phyloP scores from a whole-genome alignment of 2,888 invertebrate genomes.

The Gastrophysa polygoni region DNA sequence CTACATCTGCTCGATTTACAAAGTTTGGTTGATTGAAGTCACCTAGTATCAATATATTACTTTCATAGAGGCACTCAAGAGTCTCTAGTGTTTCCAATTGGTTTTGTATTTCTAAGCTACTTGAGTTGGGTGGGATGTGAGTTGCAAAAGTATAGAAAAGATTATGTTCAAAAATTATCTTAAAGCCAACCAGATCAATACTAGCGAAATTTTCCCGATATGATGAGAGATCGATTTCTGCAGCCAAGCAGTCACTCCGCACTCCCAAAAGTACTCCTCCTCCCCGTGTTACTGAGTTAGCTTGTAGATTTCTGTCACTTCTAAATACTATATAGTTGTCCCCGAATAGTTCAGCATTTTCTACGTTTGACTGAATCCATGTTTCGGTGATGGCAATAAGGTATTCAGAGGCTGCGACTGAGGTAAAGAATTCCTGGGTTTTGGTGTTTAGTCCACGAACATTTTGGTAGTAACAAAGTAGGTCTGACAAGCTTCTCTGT shows the following conservation, averaged over 20 bases:
- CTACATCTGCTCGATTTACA: not conserved
- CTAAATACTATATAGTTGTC: slow-evolving; percentile 1
- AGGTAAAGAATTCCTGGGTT: not conserved
- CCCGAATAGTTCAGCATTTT: not conserved
- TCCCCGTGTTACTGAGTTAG: not conserved
- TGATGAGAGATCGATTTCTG: not conserved
- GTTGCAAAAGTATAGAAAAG: too few relatives aligned
- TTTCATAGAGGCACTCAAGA: too few relatives aligned
- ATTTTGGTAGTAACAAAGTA: slow-evolving; percentile 6
- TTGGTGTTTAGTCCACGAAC: slow-evolving; percentile 12
- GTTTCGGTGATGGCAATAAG: not conserved
- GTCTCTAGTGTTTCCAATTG: too few relatives aligned
- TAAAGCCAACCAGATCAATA: not conserved
- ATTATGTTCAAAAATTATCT: not conserved
- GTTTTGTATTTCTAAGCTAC: too few relatives aligned
- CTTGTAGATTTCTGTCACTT: not conserved
- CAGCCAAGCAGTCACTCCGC: not conserved
- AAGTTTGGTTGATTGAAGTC: not conserved
- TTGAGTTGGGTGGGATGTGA: too few relatives aligned
- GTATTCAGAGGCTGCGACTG: not conserved
- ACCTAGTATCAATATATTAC: too few relatives aligned
- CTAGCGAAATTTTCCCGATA: not conserved
- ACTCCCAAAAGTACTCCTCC: not conserved
- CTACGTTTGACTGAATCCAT: not conserved
- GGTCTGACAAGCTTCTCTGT: not conserved